Evolutionary conservation across 2,113 vertebrate species (phyloP).

Genomic region (Semnopithecus entellus): DNA sequence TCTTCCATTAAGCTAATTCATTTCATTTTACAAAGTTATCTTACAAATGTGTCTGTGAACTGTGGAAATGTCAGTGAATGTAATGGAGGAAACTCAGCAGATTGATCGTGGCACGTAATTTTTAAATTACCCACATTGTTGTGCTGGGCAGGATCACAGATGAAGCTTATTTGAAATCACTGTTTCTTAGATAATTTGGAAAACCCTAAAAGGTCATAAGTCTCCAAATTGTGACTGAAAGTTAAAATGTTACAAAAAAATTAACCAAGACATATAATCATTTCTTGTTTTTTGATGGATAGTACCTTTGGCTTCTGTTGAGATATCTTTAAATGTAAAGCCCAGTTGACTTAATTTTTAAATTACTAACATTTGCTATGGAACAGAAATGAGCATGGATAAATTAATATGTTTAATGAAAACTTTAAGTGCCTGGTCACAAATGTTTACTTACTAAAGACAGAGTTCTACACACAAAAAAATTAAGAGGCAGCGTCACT

Average conservation of each 20-base stretch:
- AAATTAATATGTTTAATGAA: background rate
- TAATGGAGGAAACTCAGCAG: constrained; percentile 1
- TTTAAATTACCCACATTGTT: constrained; percentile 40
- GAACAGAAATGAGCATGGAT: background rate
- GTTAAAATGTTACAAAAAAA: background rate
- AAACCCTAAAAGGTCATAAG: constrained; percentile 39
- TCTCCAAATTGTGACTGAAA: background rate
- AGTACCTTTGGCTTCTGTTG: background rate
- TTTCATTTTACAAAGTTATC: constrained; percentile 18
- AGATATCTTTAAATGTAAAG: background rate
- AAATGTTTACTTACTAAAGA: background rate
- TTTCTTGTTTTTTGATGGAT: background rate
- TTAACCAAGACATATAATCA: background rate
- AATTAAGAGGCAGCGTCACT: background rate
- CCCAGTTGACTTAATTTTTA: background rate
- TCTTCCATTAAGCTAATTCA: constrained; percentile 50
- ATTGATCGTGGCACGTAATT: constrained; percentile 30
- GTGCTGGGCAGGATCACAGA: background rate
- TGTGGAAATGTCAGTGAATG: constrained; percentile 48
- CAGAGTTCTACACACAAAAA: background rate
- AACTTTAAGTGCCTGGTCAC: background rate
- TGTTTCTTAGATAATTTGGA: constrained; percentile 32
- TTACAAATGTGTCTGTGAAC: constrained; percentile 26
- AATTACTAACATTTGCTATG: background rate
- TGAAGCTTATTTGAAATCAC: constrained; percentile 32